phyloP scores from a whole-genome alignment of 2,797 vertebrate genomes.

The Coccyzus lansbergi region DNA sequence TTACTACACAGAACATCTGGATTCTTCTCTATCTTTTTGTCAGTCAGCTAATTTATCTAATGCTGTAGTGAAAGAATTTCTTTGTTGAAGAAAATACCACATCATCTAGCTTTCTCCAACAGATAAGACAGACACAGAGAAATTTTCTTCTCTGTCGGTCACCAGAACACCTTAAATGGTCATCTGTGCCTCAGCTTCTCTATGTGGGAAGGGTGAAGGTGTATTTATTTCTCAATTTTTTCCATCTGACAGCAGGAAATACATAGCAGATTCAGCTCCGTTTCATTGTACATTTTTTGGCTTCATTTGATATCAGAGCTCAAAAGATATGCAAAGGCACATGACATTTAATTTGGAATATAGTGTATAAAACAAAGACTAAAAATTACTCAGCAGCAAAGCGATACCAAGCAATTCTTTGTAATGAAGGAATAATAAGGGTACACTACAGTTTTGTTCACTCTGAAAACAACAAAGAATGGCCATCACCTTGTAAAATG shows the following conservation, averaged over 20 bases:
- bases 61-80: constrained; percentile 2
- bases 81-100: constrained; percentile 29
- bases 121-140: background rate
- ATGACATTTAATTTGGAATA: constrained; percentile 24
- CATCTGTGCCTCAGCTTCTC: constrained; percentile 48
- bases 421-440: constrained; percentile 14
- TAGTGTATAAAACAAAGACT: background rate
- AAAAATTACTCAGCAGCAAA: constrained; percentile 1
- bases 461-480: background rate
- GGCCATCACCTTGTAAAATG: background rate
- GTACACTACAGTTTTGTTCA: background rate
- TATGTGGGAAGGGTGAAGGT: background rate
- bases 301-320: constrained; percentile 37
- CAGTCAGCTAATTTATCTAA: constrained; percentile 43
- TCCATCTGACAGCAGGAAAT: constrained; percentile 35
- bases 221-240: background rate
- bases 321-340: constrained; percentile 27
- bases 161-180: constrained; percentile 20
- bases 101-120: background rate
- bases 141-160: background rate
- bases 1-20: constrained; percentile 17
- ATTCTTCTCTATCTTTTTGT: constrained; percentile 29
- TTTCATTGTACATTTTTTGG: constrained; percentile 24
- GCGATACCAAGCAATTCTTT: constrained; percentile 25
- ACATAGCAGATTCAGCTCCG: constrained; percentile 26